Base-by-base conservation (phyloP, 1,140 invertebrate genomes). In the Globodera rostochiensis region DNA sequence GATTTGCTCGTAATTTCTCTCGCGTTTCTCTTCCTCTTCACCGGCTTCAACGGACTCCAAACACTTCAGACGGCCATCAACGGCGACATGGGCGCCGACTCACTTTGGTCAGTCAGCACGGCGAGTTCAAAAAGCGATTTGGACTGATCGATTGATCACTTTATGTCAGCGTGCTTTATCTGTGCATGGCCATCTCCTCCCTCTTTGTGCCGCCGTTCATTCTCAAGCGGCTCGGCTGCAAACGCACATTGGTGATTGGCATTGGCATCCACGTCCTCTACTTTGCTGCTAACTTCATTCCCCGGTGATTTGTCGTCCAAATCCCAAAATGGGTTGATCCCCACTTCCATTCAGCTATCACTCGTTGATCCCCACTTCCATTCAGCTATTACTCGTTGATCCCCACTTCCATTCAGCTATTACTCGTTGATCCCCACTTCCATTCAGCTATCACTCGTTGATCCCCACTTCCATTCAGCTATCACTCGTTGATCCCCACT, bases 21-120 rank as follows among this genome's bases (percentile, higher is more conserved):
- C 74, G 94, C 94, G 4, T 96, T 96, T 89, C 94, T 96, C 93
- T 94, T 96, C 78, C 94, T 96, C 86, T 96, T 97, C 91, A 96
- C 95, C 21, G 95, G 95, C 53, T 97, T 96, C 90, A 94, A 94
- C 88, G 94, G 95, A 67, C 95, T 95, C 66, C 94, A 95, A 0
- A 96, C 95, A 87, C 91, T 97, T 6, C 95, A 91, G 83, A 91
- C 90, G 71, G 85, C 86, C 4, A 73, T 91, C 0, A 90, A 91
- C 76, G 86, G 86, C 49, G 80, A 87, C 9, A 45, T 90, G 70
- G 89, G 89, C 77, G 80, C 84, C 11, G 87, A 89, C 81, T 79
- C 83, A 77, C 77, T 89, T 49, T 81, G 77, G 84, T 86, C 70
- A 76, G 81, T 66, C 69, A 11, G 66, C 57, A 71, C 19, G 15